Evolutionary conservation across 2,888 invertebrate species (phyloP), one percentile per base, ranked within the genome.

Genomic region (Aphelenchoides bicaudatus): DNA sequence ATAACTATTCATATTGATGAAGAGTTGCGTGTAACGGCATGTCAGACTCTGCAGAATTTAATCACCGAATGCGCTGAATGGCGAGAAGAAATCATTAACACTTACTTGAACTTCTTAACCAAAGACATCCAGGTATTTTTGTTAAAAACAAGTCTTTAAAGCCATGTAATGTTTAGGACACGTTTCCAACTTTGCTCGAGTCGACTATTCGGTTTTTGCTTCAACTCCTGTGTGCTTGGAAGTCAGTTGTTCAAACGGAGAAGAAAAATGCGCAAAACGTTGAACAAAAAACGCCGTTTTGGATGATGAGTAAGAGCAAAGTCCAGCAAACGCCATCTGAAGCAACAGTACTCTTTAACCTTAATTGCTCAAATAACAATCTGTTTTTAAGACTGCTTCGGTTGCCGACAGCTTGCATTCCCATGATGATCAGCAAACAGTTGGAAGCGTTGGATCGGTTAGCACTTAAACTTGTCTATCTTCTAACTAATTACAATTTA

Each of bases 1-100:
- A 85, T 98, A 46, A 96, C 94, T 0, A 90, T 96, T 0, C 98
- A 99, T 80, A 89, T 96, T 87, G 98, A 99, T 75, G 98, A 96
- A 80, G 98, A 99, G 81, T 83, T 99, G 54, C 85, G 92, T 28
- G 90, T 68, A 31, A 67, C 78, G 61, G 70, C 78, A 3, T 75
- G 65, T 16, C 67, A 75, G 43, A 73, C 79, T 2, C 68, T 79
- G 16, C 94, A 96, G 82, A 94, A 92, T 47, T 84, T 98, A 28
- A 89, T 96, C 27, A 86, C 90, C 37, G 96, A 98, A 81, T 94
- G 96, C 80, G 88, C 92, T 21, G 91, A 92, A 76, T 98, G 96
- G 96, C 51, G 63, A 1, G 67, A 67, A 30, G 68, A 94, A 79
- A 93, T 96, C 28, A 85, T 98, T 39, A 81, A 83, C 70, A 84